Evolutionary conservation across 2,113 vertebrate species (phyloP).

Genomic region (Scalopus aquaticus): DNA sequence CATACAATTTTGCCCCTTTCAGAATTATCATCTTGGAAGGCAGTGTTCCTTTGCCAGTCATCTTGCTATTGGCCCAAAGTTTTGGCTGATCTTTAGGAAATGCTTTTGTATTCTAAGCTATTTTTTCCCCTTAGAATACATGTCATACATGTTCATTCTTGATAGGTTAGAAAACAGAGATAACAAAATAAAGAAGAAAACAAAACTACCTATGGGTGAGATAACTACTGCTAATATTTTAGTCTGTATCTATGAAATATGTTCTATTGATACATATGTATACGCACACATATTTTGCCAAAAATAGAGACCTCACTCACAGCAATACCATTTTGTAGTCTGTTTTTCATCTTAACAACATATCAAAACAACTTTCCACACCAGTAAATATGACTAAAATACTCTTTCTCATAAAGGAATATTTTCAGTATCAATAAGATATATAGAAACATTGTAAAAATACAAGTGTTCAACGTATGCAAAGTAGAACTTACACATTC

Average conservation of each 20-base stretch:
- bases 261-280: not conserved
- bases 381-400: not conserved
- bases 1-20: not conserved
- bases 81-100: constrained; percentile 8
- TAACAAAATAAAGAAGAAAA: not conserved
- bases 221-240: not conserved
- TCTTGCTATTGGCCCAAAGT: not conserved
- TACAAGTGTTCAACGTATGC: not conserved
- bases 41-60: not conserved
- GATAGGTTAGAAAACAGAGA: not conserved
- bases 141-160: not conserved
- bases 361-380: not conserved
- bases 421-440: constrained; percentile 26
- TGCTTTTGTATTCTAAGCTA: not conserved
- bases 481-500: constrained; percentile 9
- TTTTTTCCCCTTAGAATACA: not conserved
- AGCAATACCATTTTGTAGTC: not conserved
- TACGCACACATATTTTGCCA: not conserved
- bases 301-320: not conserved
- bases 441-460: too few relatives aligned
- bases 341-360: not conserved
- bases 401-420: not conserved
- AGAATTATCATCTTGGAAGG: not conserved
- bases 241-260: not conserved
- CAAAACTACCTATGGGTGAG: not conserved